Base-by-base conservation (phyloP, 2,113 vertebrate species). In the Cyphomyrus discorhynchus region DNA sequence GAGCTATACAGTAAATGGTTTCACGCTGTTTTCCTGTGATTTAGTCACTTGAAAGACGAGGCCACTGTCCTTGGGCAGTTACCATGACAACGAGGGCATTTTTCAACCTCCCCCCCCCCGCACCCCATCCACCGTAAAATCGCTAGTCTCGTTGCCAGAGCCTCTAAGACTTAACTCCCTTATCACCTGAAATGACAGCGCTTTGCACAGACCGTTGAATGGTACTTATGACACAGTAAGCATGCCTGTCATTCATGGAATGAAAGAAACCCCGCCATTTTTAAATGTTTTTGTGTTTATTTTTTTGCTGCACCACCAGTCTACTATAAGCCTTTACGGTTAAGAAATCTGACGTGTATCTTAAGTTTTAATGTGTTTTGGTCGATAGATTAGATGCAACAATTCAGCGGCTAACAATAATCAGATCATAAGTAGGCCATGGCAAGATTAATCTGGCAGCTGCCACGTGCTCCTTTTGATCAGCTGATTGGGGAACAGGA, bases 31-130 rank as follows among this genome's bases (percentile, higher is more conserved):
- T 24, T 46, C 45, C 45, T 47, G 39, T 84, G 82, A 84, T 84
- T 84, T 84, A 47, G 74, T 42, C 39, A 84, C 82, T 84, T 84
- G 82, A 84, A 45, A 47, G 42, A 84, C 82, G 45, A 84, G 82
- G 82, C 82, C 82, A 84, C 82, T 47, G 45, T 84, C 82, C 82
- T 84, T 84, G 82, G 82, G 45, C 47, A 39, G 49, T 87, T 87
- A 53, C 85, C 85, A 87, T 87, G 85, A 87, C 85, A 56, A 87
- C 85, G 15, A 87, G 50, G 85, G 46, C 50, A 35, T 35, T 35
- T 86, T 87, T 39, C 31, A 27, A 15, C n/a, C 31, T 1, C 11
- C 47, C 24, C 5, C 70, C 74, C 70, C 74, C 74, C 70, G n/a
- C 62, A 66, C n/a, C 62, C 10, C n/a, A 31, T 70, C 35, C 74